Conservation (phyloP, 2,888 invertebrate species). For the Phyto melanocephala region DNA sequence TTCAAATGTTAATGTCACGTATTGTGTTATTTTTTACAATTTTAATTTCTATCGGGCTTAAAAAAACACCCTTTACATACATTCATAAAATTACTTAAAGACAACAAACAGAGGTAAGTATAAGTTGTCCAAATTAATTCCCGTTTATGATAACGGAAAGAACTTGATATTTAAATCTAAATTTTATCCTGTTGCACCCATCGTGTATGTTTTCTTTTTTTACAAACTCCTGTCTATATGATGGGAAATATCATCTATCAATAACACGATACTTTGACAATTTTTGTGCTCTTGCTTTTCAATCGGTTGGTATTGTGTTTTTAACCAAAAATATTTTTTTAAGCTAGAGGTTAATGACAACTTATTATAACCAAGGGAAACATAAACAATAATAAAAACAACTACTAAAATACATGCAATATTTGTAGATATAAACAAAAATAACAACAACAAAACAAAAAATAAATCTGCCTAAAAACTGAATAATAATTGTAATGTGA, state of each 20-base stretch:
- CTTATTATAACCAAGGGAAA: constrained; percentile 24
- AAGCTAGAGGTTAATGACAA: constrained; percentile 52
- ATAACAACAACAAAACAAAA: neutral
- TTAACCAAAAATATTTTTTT: neutral
- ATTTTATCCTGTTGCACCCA: no score
- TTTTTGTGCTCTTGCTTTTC: neutral
- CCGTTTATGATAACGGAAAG: no score
- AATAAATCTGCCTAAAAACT: constrained; percentile 19
- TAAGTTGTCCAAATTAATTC: no score
- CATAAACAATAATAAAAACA: neutral
- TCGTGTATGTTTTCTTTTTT: neutral
- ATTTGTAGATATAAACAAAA: no score
- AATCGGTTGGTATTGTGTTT: neutral
- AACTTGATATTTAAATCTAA: no score
- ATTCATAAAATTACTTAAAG: no score
- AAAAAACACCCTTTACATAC: no score
- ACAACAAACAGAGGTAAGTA: no score
- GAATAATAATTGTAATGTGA: constrained; percentile 52
- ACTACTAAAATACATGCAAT: neutral
- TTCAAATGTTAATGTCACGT: no score
- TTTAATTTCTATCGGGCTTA: no score
- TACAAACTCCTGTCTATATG: neutral
- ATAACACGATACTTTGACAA: neutral
- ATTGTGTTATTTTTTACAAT: no score
- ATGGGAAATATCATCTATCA: neutral